Evolutionary conservation across 1,140 invertebrate species (phyloP), one percentile per base, ranked within the genome.

Genomic region (Drosophila pectinifera): DNA sequence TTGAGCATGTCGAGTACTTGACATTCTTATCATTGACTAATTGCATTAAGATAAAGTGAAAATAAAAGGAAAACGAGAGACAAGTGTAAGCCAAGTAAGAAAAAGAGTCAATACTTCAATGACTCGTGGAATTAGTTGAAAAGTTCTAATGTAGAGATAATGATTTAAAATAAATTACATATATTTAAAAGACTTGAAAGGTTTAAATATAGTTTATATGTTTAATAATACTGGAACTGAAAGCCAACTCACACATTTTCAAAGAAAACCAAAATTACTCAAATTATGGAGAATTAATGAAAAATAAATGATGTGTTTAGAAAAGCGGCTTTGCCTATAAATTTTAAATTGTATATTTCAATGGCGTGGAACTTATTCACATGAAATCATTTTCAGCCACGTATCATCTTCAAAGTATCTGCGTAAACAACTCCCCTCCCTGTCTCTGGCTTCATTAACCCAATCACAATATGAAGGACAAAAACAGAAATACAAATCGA

Each of bases 21-120:
- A 74, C 72, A 74, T 38, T 64, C 36, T 74, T 74, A 74, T 74
- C 58, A 63, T 28, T 39, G 28, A 13, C 14, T 74, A 63, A 74
- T 74, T 74, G 43, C 28, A 34, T 3, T 24, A 34, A 10, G 13
- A 53, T 53, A 61, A 54, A 39, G 16, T 39, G 38, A 73, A 42
- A 63, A 42, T 43, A n/a, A 31, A 26, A 67, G 1, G 2, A 18
- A 22, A 73, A 38, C 1, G 8, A 46, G 56, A 34, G 49, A 26
- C 22, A 39, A 31, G 34, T 26, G 41, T 69, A 8, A 36, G 8
- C 11, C 16, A n/a, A 26, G 38, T 3, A 16, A 26, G n/a, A 28
- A 26, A 26, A 54, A 13, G 5, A 14, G 16, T 13, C 3, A 45
- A 13, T 10, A 42, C 5, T 55, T 34, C n/a, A 10, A 16, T 53